Evolutionary conservation across 2,797 vertebrate genomes (phyloP).

Genomic region (Acipenser ruthenus): DNA sequence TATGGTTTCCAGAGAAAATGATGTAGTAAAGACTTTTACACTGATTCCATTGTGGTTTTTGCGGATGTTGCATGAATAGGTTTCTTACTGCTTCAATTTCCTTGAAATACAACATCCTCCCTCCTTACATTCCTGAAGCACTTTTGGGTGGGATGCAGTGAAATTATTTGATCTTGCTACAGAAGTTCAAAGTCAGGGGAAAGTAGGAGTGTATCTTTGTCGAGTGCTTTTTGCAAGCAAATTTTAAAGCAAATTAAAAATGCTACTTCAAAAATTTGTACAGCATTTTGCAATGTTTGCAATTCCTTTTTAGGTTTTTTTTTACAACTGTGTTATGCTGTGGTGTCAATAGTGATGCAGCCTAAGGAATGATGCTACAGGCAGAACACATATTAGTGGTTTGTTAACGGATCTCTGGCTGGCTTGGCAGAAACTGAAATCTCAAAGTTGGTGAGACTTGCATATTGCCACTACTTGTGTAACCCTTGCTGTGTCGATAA

Average conservation of each 20-base stretch:
- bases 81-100: not conserved
- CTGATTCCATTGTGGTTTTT: too few species aligned
- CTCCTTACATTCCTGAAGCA: not conserved
- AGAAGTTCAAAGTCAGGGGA: conserved; percentile 3
- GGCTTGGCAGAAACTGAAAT: too few species aligned
- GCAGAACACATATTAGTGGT: too few species aligned
- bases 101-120: not conserved
- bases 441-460: too few species aligned
- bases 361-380: too few species aligned
- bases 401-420: too few species aligned
- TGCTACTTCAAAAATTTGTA: too few species aligned
- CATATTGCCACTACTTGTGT: too few species aligned
- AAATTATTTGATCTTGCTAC: conserved; percentile 1
- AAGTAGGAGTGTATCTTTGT: not conserved
- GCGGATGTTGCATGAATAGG: too few species aligned
- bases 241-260: not conserved
- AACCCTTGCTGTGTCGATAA: too few species aligned
- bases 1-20: too few species aligned
- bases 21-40: too few species aligned
- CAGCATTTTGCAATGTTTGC: not conserved
- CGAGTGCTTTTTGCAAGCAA: not conserved
- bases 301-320: not conserved
- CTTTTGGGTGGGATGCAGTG: not conserved
- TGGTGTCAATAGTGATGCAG: not conserved
- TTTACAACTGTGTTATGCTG: not conserved